A percentile compares a stretch with the other conserved stretches of the same genome.
Evolutionary conservation across 2,797 vertebrate genomes (phyloP).

Genomic region (Phoebastria nigripes): DNA sequence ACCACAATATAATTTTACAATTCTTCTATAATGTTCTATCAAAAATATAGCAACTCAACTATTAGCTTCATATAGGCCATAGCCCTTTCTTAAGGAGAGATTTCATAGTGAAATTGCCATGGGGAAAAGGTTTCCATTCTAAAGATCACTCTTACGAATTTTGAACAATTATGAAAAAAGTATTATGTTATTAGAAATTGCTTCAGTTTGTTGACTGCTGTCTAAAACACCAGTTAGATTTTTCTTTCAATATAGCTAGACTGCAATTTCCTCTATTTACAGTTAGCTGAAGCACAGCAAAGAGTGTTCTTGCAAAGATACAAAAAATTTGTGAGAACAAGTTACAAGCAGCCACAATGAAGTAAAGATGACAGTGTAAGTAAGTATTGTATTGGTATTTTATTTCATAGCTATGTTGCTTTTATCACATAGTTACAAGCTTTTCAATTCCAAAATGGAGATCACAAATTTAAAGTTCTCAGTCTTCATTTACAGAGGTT

Average conservation of each 20-base stretch:
- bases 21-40: background rate
- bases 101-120: background rate
- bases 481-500: background rate
- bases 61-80: background rate
- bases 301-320: background rate
- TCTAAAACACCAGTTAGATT: background rate
- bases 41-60: background rate
- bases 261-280: background rate
- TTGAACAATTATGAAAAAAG: background rate
- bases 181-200: background rate
- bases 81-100: background rate
- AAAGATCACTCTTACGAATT: background rate
- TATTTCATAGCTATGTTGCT: background rate
- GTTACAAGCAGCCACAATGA: background rate
- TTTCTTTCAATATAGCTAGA: background rate
- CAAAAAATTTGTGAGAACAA: background rate
- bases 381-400: background rate
- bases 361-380: background rate
- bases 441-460: background rate
- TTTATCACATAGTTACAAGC: background rate
- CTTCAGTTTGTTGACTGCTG: background rate
- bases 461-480: background rate
- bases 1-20: background rate
- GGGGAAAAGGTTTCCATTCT: background rate
- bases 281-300: background rate